Conservation (phyloP, 1,140 invertebrate genomes). For the Vanessa atalanta region DNA sequence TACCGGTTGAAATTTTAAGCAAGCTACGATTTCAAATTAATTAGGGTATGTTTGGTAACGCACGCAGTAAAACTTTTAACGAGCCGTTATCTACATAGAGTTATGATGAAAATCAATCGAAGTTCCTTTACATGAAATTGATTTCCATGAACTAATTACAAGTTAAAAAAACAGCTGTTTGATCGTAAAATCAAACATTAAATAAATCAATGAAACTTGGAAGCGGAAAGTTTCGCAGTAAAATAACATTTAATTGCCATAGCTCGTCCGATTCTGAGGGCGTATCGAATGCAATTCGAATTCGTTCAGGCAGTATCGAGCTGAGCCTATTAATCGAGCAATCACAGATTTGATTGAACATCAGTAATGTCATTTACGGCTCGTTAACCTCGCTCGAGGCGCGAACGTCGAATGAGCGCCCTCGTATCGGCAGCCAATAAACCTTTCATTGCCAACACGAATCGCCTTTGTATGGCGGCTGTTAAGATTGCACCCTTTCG, state of each 20-base stretch:
- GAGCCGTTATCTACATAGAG: conserved; percentile 7
- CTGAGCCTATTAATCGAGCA: conserved; percentile 50
- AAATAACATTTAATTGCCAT: conserved; percentile 47
- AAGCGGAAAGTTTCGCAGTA: conserved; percentile 42
- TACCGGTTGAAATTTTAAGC: too few relatives aligned
- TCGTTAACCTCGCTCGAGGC: conserved; percentile 65
- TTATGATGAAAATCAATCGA: background rate
- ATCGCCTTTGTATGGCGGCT: conserved; percentile 33
- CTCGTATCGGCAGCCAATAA: conserved; percentile 59
- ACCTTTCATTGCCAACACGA: conserved; percentile 50
- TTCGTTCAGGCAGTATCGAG: conserved; percentile 44
- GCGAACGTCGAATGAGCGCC: conserved; percentile 47
- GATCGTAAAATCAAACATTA: conserved; percentile 41
- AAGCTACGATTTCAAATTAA: too few relatives aligned
- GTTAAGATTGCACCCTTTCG: conserved; percentile 24
- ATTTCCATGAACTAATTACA: conserved; percentile 35
- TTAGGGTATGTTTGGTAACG: too few relatives aligned
- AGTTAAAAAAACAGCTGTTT: conserved; percentile 30
- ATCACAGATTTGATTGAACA: conserved; percentile 67
- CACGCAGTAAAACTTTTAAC: background rate
- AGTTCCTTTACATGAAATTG: conserved; percentile 14
- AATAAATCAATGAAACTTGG: conserved; percentile 40
- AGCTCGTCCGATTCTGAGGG: conserved; percentile 35
- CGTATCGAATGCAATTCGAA: conserved; percentile 49
- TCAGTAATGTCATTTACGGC: conserved; percentile 64